Conservation (phyloP, 2,888 invertebrate species). For the Lasioglossum calceatum region DNA sequence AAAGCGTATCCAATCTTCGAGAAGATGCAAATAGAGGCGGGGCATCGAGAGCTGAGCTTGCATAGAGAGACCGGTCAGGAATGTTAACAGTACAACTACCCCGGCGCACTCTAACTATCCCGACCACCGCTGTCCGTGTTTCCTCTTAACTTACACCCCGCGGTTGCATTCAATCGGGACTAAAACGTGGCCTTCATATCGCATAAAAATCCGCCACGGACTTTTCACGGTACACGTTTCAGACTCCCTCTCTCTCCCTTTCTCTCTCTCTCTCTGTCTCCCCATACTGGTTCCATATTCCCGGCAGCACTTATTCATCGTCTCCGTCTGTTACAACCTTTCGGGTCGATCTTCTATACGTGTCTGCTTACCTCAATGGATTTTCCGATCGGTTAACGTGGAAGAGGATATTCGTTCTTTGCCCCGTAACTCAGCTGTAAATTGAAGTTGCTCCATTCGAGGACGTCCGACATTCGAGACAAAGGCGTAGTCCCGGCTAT, state of each 20-base stretch:
- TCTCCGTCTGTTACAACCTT: slow-evolving; percentile 28
- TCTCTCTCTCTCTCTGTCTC: background rate
- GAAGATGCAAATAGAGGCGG: slow-evolving; percentile 73
- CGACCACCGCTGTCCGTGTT: slow-evolving; percentile 26
- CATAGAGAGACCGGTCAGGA: background rate
- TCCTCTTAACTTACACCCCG: slow-evolving; percentile 58
- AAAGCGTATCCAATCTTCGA: slow-evolving; percentile 74
- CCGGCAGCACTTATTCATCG: slow-evolving; percentile 53
- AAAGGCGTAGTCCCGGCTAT: background rate
- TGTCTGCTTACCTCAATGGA: slow-evolving; percentile 36
- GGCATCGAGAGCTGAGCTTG: background rate
- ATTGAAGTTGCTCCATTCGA: background rate
- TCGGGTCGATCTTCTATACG: slow-evolving; percentile 18
- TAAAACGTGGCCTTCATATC: slow-evolving; percentile 63
- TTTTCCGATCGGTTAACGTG: slow-evolving; percentile 45
- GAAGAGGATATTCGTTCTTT: slow-evolving; percentile 26
- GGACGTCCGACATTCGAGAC: background rate
- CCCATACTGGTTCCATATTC: slow-evolving; percentile 2
- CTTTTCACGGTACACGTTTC: slow-evolving; percentile 26
- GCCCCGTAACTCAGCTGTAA: slow-evolving; percentile 21
- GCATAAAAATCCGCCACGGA: slow-evolving; percentile 46
- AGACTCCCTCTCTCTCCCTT: background rate
- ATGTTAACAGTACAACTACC: slow-evolving; percentile 11
- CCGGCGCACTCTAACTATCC: background rate
- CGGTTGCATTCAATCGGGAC: slow-evolving; percentile 65